Evolutionary conservation across 2,888 invertebrate species (phyloP).

Genomic region (Alviniconcha strummeri): DNA sequence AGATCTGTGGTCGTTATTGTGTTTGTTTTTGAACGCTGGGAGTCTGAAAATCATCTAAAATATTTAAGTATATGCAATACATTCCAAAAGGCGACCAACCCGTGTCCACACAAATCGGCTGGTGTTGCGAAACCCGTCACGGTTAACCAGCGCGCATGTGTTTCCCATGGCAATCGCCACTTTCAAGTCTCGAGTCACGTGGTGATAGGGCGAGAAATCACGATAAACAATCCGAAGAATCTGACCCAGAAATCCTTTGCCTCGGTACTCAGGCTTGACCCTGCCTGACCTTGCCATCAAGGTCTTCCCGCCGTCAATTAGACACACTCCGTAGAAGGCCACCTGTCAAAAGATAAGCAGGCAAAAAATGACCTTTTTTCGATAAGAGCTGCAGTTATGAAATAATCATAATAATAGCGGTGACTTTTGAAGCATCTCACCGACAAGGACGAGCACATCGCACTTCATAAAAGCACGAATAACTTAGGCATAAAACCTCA

Average conservation of each 20-base stretch:
- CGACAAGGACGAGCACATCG: no score
- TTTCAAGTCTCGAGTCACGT: neutral
- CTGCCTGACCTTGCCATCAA: slow-evolving; percentile 6
- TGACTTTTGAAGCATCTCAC: no score
- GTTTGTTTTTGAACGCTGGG: neutral
- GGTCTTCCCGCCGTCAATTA: neutral
- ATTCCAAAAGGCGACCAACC: neutral
- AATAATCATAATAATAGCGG: no score
- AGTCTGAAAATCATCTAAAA: no score
- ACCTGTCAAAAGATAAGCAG: neutral
- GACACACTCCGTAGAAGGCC: neutral
- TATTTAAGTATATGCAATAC: no score
- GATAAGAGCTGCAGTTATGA: no score
- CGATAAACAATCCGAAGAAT: neutral
- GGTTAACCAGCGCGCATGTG: neutral
- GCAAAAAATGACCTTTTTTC: no score
- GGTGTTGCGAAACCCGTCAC: neutral
- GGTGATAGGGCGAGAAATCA: neutral
- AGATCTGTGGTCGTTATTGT: neutral
- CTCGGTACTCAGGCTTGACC: neutral
- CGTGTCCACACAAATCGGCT: neutral
- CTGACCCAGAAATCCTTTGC: neutral
- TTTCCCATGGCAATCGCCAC: neutral
- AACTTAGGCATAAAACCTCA: no score
- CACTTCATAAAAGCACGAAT: no score